A percentile compares a stretch with the other conserved stretches of the same genome.
Evolutionary conservation across 2,888 invertebrate species (phyloP).

Genomic region (Sericinus montela): DNA sequence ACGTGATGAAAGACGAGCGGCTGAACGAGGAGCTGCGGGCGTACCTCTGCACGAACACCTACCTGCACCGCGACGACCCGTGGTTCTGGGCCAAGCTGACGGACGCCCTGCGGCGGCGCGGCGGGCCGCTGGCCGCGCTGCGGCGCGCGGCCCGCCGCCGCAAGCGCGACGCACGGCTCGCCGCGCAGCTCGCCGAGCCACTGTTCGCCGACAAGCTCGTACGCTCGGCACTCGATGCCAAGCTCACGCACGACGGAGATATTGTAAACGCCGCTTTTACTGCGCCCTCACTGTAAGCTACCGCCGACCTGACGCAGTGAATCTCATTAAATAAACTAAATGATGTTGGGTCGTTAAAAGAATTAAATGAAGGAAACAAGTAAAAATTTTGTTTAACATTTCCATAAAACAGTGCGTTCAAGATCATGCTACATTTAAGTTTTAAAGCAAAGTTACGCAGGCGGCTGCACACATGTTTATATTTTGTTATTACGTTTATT

Average conservation of each 20-base stretch:
- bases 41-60: constrained; percentile 87
- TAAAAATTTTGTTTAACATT: too few species aligned
- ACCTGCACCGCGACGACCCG: constrained; percentile 89
- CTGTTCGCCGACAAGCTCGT: constrained; percentile 24
- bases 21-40: constrained; percentile 81
- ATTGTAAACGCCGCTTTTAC: constrained; percentile 3
- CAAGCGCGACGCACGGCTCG: constrained; percentile 14
- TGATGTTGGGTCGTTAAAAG: not conserved
- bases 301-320: not conserved
- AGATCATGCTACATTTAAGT: too few species aligned
- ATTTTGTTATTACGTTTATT: too few species aligned
- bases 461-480: too few species aligned
- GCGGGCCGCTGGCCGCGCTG: constrained; percentile 22
- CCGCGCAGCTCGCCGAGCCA: constrained; percentile 12
- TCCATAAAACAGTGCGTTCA: too few species aligned
- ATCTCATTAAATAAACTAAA: not conserved
- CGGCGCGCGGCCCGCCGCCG: constrained; percentile 15
- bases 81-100: constrained; percentile 90
- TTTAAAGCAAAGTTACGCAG: not conserved
- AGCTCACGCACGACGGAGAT: constrained; percentile 1
- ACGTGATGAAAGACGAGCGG: constrained; percentile 77
- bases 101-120: constrained; percentile 82
- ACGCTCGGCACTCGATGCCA: constrained; percentile 21
- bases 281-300: constrained; percentile 12
- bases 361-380: not conserved